phyloP scores from a whole-genome alignment of 2,113 vertebrate genomes.

The Aramus guarauna region DNA sequence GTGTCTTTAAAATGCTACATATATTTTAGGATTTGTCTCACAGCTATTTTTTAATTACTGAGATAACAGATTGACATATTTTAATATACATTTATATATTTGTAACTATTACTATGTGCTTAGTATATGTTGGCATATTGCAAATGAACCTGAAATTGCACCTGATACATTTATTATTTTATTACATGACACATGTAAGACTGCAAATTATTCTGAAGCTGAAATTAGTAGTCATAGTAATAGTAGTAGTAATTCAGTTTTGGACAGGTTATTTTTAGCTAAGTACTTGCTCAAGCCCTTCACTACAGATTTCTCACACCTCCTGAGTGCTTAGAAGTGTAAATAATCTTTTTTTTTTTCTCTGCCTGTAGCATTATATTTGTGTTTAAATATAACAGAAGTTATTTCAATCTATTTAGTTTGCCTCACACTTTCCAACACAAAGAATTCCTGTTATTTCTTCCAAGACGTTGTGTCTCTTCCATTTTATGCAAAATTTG shows the following conservation, averaged over 20 bases:
- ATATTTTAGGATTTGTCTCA: constrained; percentile 12
- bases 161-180: background rate
- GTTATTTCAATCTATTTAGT: constrained; percentile 24
- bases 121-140: background rate
- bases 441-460: constrained; percentile 24
- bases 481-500: constrained; percentile 2
- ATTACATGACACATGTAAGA: background rate
- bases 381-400: constrained; percentile 43
- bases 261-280: constrained; percentile 48
- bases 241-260: constrained; percentile 20
- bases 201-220: background rate
- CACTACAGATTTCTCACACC: constrained; percentile 41
- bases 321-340: background rate
- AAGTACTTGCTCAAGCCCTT: constrained; percentile 1
- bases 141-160: constrained; percentile 7
- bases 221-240: constrained; percentile 29
- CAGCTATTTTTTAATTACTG: constrained; percentile 7
- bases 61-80: background rate
- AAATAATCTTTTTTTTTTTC: background rate
- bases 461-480: background rate
- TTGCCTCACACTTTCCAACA: constrained; percentile 51
- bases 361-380: constrained; percentile 28
- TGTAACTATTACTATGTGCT: background rate
- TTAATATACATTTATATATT: background rate
- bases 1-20: background rate